Percentiles rank a stretch among this genome's conserved stretches.
phyloP scores from a whole-genome alignment of 2,888 invertebrate species.

The Aromia moschata region DNA sequence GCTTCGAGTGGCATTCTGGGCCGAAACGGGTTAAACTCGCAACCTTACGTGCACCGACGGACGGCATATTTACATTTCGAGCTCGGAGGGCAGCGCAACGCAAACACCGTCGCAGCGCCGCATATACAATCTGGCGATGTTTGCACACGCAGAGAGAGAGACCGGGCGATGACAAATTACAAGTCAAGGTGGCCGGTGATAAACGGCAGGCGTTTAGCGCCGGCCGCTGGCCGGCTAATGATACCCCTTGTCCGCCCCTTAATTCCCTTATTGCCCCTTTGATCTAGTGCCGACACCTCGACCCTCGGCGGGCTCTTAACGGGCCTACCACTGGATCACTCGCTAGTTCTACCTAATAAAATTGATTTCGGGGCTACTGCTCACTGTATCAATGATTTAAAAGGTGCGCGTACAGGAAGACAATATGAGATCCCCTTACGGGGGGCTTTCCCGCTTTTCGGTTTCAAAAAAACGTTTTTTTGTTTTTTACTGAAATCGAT shows the following conservation, averaged over 20 bases:
- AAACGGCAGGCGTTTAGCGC: constrained; percentile 61
- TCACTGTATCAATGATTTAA: too few relatives aligned
- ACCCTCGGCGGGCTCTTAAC: constrained; percentile 29
- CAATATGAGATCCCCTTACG: too few relatives aligned
- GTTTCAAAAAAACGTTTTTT: too few relatives aligned
- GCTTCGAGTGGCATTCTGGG: too few relatives aligned
- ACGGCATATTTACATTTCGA: constrained; percentile 36
- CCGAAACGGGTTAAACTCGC: too few relatives aligned
- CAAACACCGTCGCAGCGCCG: constrained; percentile 55
- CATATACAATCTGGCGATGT: constrained; percentile 52
- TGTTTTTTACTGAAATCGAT: too few relatives aligned
- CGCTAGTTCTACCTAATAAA: constrained; percentile 11
- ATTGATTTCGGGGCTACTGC: constrained; percentile 11
- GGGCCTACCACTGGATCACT: constrained; percentile 17
- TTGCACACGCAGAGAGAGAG: constrained; percentile 55
- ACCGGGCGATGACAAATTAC: constrained; percentile 60
- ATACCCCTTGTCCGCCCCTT: constrained; percentile 61
- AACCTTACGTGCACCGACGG: constrained; percentile 30
- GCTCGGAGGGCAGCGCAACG: constrained; percentile 31
- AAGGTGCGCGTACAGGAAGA: too few relatives aligned
- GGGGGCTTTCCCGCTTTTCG: too few relatives aligned
- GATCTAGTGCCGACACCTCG: constrained; percentile 61
- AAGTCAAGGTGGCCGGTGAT: constrained; percentile 60
- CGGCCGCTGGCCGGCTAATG: constrained; percentile 62
- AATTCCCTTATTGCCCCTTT: constrained; percentile 63